Percentiles rank a stretch among this genome's conserved stretches.
Conservation (phyloP, 2,797 vertebrate genomes). For the Gallinago solitaria region DNA sequence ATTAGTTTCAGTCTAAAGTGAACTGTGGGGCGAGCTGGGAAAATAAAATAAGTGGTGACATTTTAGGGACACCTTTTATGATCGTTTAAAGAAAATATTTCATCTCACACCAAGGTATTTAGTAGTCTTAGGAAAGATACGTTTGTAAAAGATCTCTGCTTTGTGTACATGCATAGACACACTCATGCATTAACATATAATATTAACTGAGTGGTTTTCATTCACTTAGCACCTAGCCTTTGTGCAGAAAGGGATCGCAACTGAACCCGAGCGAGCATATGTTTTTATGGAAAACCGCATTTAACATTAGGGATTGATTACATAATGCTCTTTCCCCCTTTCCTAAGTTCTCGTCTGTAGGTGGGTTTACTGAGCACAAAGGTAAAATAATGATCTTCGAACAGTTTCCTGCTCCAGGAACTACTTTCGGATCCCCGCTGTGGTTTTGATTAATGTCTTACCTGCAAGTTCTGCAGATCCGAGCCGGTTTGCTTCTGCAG, state of each 20-base stretch:
- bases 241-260: not conserved
- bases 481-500: conserved; percentile 24
- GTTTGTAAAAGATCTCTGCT: not conserved
- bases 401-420: conserved; percentile 49
- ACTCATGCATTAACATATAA: not conserved
- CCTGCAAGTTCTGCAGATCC: conserved; percentile 35
- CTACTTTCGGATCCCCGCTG: conserved; percentile 22
- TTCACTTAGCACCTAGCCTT: not conserved
- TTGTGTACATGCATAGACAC: not conserved
- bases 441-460: conserved; percentile 64
- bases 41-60: conserved; percentile 60
- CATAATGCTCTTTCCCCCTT: not conserved
- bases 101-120: not conserved
- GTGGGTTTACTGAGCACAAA: not conserved
- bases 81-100: conserved; percentile 49
- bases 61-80: conserved; percentile 58
- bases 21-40: conserved; percentile 46
- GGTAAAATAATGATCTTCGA: conserved; percentile 31
- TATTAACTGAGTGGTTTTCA: not conserved
- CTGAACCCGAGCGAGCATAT: not conserved
- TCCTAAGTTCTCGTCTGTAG: not conserved
- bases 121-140: not conserved
- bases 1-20: conserved; percentile 59
- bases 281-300: not conserved
- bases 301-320: conserved; percentile 25